phyloP scores from a whole-genome alignment of 2,113 vertebrate species.

The Ictalurus furcatus region DNA sequence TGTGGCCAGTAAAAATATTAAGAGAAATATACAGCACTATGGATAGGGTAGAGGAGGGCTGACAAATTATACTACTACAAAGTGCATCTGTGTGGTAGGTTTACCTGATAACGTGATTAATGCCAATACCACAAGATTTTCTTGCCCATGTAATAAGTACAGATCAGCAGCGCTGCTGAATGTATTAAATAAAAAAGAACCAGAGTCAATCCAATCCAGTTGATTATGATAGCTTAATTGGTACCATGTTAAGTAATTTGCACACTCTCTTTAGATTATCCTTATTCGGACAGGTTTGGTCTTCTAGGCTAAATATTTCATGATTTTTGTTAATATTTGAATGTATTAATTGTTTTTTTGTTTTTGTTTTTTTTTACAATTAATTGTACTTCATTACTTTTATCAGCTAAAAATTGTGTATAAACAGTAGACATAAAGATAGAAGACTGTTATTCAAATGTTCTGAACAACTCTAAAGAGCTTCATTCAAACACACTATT shows the following conservation, averaged over 20 bases:
- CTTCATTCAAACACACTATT: constrained; percentile 10
- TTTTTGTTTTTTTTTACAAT: too few relatives aligned
- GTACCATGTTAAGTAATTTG: background rate
- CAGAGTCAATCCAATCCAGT: too few relatives aligned
- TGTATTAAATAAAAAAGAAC: background rate
- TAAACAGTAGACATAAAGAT: background rate
- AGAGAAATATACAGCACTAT: background rate
- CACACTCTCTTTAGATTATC: background rate
- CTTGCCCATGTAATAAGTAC: background rate
- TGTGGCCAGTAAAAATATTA: background rate
- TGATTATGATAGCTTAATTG: background rate
- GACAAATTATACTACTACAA: background rate
- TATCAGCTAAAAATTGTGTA: background rate
- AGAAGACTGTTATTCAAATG: background rate
- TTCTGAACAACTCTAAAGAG: background rate
- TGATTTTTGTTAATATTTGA: background rate
- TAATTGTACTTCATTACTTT: background rate
- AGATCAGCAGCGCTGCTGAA: background rate
- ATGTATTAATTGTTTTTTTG: background rate
- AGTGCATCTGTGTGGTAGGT: background rate
- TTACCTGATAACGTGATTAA: background rate
- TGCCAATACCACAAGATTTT: background rate
- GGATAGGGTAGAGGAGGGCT: background rate
- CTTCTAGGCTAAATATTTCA: background rate
- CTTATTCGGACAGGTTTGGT: background rate